Percentiles rank a stretch among this genome's conserved stretches.
Conservation (phyloP, 53 echinoderm and acorn worm genomes). For the Astropecten irregularis region DNA sequence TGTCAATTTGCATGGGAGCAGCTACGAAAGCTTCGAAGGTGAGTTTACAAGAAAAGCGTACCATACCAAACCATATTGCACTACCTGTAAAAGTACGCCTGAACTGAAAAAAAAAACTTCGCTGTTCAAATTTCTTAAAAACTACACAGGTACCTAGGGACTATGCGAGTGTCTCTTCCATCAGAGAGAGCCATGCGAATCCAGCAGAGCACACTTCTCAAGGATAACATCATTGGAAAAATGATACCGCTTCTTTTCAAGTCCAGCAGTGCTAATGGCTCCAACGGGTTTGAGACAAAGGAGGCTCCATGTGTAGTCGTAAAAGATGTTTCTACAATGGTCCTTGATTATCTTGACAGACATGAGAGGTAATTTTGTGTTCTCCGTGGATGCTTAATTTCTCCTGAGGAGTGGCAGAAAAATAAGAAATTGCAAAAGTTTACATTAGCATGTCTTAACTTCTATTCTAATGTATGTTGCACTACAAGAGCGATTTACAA, state of each 20-base stretch:
- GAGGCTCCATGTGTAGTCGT: conserved; percentile 20
- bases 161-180: background rate
- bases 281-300: background rate
- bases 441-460: background rate
- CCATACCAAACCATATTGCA: background rate
- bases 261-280: background rate
- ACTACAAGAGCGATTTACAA: no score
- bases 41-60: background rate
- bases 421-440: background rate
- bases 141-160: conserved; percentile 12
- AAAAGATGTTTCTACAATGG: conserved; percentile 26
- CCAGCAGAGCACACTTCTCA: background rate
- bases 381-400: background rate
- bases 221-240: background rate
- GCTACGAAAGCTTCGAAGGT: conserved; percentile 57
- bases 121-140: background rate
- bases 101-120: background rate
- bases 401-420: background rate
- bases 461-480: background rate
- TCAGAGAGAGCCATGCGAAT: conserved; percentile 31
- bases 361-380: conserved; percentile 22
- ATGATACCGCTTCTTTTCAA: conserved; percentile 11
- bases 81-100: background rate
- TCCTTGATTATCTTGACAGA: conserved; percentile 42
- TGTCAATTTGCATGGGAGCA: conserved; percentile 66